Evolutionary conservation across 2,797 vertebrate genomes (phyloP).

Genomic region (Malacoctenus gilli): DNA sequence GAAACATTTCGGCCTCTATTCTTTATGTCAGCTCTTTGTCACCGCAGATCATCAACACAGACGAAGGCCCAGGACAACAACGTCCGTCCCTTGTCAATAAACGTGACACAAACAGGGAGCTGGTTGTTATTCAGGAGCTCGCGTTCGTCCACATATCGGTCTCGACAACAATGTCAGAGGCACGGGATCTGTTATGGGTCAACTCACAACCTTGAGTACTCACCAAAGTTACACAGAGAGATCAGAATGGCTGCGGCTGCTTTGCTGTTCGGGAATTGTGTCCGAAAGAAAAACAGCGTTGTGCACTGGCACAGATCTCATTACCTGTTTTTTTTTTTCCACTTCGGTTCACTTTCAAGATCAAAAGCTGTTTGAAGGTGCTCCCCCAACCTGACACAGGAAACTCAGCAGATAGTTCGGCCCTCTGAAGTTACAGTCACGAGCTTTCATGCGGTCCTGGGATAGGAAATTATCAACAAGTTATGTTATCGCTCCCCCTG

Average conservation of each 20-base stretch:
- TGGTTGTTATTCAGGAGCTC: slow-evolving; percentile 9
- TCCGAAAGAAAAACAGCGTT: slow-evolving; percentile 41
- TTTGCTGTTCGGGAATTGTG: slow-evolving; percentile 25
- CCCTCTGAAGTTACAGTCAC: slow-evolving; percentile 41
- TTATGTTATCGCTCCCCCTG: slow-evolving; percentile 7
- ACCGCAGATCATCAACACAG: slow-evolving; percentile 3
- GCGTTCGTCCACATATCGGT: slow-evolving; percentile 1
- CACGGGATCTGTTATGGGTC: background rate
- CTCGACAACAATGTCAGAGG: background rate
- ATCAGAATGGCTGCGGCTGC: slow-evolving; percentile 12
- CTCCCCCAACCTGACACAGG: slow-evolving; percentile 54
- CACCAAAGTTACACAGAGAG: slow-evolving; percentile 16
- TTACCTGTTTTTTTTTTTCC: slow-evolving; percentile 42
- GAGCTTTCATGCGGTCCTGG: slow-evolving; percentile 31
- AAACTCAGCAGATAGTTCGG: slow-evolving; percentile 34
- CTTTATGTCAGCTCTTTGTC: slow-evolving; percentile 21
- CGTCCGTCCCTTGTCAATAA: slow-evolving; percentile 8
- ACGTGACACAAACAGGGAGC: slow-evolving; percentile 12
- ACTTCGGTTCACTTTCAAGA: slow-evolving; percentile 51
- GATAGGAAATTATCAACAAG: slow-evolving; percentile 29
- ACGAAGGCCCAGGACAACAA: slow-evolving; percentile 13
- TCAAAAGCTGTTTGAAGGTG: slow-evolving; percentile 66
- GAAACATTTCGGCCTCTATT: slow-evolving; percentile 25
- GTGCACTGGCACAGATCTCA: slow-evolving; percentile 44
- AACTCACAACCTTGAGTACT: slow-evolving; percentile 2